phyloP scores from a whole-genome alignment of 2,888 invertebrate species.

The Prosapia bicincta region DNA sequence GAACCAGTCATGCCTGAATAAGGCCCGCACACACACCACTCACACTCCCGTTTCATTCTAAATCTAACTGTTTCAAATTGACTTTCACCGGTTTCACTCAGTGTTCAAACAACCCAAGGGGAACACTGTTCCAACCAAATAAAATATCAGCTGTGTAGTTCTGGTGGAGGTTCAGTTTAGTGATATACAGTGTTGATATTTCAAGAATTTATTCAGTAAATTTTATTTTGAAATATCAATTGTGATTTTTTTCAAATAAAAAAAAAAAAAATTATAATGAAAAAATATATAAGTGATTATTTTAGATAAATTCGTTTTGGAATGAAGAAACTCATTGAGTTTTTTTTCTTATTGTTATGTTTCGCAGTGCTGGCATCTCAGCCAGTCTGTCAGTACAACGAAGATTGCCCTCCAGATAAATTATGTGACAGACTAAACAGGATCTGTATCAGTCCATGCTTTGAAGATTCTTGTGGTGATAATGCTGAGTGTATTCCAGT shows the following conservation, averaged over 20 bases:
- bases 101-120: neutral
- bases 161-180: neutral
- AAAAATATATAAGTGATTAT: neutral
- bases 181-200: neutral
- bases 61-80: neutral
- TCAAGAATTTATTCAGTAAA: neutral
- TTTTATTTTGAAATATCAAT: neutral
- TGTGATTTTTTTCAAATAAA: neutral
- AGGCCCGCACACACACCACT: neutral
- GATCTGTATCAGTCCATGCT: constrained; percentile 78
- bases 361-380: constrained; percentile 49
- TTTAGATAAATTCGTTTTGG: neutral
- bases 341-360: constrained; percentile 23
- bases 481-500: constrained; percentile 75
- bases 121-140: neutral
- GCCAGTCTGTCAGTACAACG: constrained; percentile 81
- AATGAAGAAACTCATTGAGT: neutral
- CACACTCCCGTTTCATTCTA: neutral
- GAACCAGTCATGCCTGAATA: neutral
- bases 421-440: constrained; percentile 81
- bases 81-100: neutral
- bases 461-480: constrained; percentile 74
- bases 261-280: neutral
- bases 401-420: constrained; percentile 84
- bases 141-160: neutral